Evolutionary conservation across 2,888 invertebrate species (phyloP), one percentile per base, ranked within the genome.

Genomic region (Lydus trimaculatus): DNA sequence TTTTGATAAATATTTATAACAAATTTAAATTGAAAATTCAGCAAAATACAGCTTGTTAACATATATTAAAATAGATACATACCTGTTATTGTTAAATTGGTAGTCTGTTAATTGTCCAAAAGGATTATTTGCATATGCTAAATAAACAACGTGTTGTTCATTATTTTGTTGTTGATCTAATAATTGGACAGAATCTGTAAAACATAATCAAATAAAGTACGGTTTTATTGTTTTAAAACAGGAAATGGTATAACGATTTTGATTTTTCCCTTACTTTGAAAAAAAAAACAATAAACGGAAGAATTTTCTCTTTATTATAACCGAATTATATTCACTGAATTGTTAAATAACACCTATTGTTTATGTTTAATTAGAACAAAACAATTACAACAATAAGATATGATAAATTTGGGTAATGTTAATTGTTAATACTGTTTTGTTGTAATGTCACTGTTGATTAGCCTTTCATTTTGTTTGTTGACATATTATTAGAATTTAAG

Each of bases 101-200:
- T 77, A 70, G 52, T 69, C 73, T 64, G 74, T 74, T 5, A 83
- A 82, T 9, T 80, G 76, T 5, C 83, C 84, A 79, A 84, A 83
- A 33, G 83, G 83, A 73, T 84, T 79, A 75, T 82, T 81, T 63
- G 82, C 79, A 71, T 81, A 81, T 28, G 84, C 82, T 63, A 83
- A 74, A 73, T 79, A 83, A 64, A 81, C 72, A 48, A 74, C 8
- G 9, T 2, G 8, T 8, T 48, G 20, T 48, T 20, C 20, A 11
- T 48, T 20, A 20, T 52, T 23, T 23, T 13, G 25, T 23, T 23
- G 52, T 52, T 52, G 52, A 13, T 23, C 3, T 13, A 25, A 13
- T 52, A 20, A 52, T 52, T 52, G 52, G 5, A 52, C 5, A 11
- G 17, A 23, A 52, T 52, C 52, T 52, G 52, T 20, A 52, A 52